These are phyloP conservation scores for Monodelphis domestica DNA, from an alignment of 2,797 vertebrate genomes.

Conservation along the genomic window DNA sequence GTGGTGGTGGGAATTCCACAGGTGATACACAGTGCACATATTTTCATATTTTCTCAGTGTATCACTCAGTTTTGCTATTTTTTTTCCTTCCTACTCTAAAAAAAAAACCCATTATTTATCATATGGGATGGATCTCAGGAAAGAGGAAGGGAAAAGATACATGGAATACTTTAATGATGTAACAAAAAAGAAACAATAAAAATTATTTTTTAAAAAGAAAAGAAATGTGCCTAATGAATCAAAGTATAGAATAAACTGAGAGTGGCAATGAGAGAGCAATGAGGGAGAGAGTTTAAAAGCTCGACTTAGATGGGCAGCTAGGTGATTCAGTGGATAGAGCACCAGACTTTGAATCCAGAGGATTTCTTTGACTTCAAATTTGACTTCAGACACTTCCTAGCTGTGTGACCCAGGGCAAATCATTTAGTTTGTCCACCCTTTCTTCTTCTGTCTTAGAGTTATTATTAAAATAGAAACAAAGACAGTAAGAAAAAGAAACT, in stretches of 20 bases:
- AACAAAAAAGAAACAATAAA: neutral
- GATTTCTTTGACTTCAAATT: no score
- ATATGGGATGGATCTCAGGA: neutral
- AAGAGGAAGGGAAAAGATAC: neutral
- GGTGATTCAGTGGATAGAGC: no score
- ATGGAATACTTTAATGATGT: neutral
- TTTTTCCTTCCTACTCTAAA: neutral
- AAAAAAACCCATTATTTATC: neutral
- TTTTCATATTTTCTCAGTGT: neutral
- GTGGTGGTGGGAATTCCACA: neutral
- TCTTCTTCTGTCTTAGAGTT: no score
- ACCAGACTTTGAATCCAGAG: no score
- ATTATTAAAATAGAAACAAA: no score
- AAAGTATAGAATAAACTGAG: neutral
- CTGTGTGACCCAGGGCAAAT: no score
- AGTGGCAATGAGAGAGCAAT: neutral
- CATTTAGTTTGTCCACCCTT: no score
- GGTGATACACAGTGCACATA: neutral
- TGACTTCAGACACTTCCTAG: no score
- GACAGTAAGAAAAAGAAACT: no score
- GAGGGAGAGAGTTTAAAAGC: neutral
- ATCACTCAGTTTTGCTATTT: neutral
- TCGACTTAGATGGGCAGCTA: no score
- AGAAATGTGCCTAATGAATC: neutral
- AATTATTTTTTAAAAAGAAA: neutral